Evolutionary conservation across 2,888 invertebrate genomes (phyloP).

Genomic region (Cybosia mesomella): DNA sequence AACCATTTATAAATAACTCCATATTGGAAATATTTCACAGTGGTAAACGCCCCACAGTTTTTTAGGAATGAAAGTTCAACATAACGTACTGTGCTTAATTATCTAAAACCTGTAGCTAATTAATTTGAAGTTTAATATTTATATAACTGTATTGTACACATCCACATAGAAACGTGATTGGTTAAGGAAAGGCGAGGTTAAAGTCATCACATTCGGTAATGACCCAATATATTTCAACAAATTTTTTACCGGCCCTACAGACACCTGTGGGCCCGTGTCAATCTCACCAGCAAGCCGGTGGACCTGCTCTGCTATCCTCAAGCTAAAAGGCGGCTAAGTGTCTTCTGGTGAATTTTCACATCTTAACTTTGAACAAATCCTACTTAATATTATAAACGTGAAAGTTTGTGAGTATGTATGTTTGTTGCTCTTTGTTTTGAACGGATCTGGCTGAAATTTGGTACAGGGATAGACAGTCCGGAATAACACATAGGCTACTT

Average conservation of each 20-base stretch:
- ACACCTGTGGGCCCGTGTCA: no score
- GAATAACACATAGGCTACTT: no score
- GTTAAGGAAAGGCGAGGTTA: not conserved
- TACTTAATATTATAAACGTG: no score
- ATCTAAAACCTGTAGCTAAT: conserved; percentile 33
- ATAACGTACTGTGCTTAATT: conserved; percentile 41
- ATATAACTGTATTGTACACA: conserved; percentile 16
- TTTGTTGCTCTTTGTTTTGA: no score
- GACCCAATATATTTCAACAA: not conserved
- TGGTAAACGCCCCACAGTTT: conserved; percentile 26
- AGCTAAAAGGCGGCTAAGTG: no score
- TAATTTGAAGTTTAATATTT: conserved; percentile 23
- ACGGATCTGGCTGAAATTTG: no score
- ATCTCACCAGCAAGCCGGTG: no score
- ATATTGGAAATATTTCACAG: not conserved
- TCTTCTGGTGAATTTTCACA: no score
- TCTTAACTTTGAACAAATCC: no score
- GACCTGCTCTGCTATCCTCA: no score
- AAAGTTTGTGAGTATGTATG: no score
- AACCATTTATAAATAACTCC: not conserved
- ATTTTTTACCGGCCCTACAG: not conserved
- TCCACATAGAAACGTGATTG: not conserved
- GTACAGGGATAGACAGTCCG: no score
- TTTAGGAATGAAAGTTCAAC: conserved; percentile 24
- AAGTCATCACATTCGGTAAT: not conserved